These are phyloP conservation scores for Melanerpes formicivorus DNA, from an alignment of 2,113 vertebrate species.

Conservation along the genomic window DNA sequence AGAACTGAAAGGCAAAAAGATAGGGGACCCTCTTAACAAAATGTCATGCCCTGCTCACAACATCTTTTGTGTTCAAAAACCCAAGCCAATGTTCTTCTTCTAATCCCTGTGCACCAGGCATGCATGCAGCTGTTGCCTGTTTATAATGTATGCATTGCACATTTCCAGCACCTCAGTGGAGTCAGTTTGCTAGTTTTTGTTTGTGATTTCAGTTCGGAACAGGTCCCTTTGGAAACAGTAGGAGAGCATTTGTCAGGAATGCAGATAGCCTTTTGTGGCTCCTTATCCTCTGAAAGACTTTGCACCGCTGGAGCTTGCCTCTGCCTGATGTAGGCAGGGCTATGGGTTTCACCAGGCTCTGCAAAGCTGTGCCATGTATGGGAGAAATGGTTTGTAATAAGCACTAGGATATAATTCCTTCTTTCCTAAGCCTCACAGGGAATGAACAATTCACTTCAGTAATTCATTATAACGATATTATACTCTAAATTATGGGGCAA, in stretches of 20 bases:
- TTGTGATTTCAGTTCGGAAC: background rate
- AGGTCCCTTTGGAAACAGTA: background rate
- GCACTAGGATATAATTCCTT: background rate
- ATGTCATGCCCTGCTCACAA: background rate
- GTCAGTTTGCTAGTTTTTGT: background rate
- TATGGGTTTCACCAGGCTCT: background rate
- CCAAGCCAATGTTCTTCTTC: conserved; percentile 10
- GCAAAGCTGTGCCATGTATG: background rate
- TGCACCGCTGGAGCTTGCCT: background rate
- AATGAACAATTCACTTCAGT: background rate
- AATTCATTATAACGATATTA: background rate
- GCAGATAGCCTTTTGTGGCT: background rate
- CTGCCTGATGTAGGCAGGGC: background rate
- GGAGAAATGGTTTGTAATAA: background rate
- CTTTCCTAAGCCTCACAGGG: background rate
- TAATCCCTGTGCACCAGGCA: background rate
- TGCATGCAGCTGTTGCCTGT: background rate
- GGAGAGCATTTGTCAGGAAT: conserved; percentile 20
- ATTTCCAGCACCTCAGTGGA: background rate
- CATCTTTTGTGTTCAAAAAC: conserved; percentile 27
- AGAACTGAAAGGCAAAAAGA: background rate
- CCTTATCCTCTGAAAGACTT: background rate
- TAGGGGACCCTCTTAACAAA: too few relatives aligned
- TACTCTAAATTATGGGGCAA: background rate
- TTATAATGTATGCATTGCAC: background rate